These are phyloP conservation scores for Cygnus buccinator DNA, from an alignment of 2,113 vertebrate genomes.

Conservation along the genomic window DNA sequence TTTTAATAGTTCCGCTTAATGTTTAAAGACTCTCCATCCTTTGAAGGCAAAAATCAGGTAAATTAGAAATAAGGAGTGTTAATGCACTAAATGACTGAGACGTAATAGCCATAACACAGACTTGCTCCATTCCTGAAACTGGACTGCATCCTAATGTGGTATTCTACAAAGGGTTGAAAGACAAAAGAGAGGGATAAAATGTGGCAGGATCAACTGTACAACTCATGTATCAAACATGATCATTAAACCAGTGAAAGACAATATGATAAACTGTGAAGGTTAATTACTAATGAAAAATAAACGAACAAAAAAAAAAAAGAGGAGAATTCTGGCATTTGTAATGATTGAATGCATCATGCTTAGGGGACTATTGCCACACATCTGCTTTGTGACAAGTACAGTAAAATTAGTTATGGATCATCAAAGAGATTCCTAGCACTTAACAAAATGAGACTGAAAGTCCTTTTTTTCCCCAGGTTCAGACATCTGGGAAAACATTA, in stretches of 20 bases:
- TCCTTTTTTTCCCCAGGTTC: slow-evolving; percentile 36
- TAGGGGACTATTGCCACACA: slow-evolving; percentile 23
- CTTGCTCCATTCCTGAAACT: neutral
- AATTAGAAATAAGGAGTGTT: neutral
- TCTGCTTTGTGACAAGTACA: slow-evolving; percentile 61
- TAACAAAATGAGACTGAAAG: slow-evolving; percentile 58
- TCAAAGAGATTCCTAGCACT: slow-evolving; percentile 58
- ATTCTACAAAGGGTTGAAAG: neutral
- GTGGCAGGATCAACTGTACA: neutral
- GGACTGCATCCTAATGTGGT: neutral
- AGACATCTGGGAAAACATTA: slow-evolving; percentile 67
- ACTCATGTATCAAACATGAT: neutral
- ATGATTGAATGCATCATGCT: slow-evolving; percentile 19
- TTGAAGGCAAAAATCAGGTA: neutral
- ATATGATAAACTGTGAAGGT: neutral
- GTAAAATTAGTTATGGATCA: slow-evolving; percentile 71
- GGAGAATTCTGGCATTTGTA: neutral
- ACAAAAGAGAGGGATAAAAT: neutral
- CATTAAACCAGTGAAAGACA: neutral
- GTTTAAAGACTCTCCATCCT: neutral
- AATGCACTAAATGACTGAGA: neutral
- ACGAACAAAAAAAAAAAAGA: neutral
- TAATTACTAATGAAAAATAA: slow-evolving; percentile 35
- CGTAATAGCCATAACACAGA: neutral
- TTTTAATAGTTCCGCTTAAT: neutral